Evolutionary conservation across 2,113 vertebrate species (phyloP), one percentile per base, ranked within the genome.

Genomic region (Dipodomys spectabilis): DNA sequence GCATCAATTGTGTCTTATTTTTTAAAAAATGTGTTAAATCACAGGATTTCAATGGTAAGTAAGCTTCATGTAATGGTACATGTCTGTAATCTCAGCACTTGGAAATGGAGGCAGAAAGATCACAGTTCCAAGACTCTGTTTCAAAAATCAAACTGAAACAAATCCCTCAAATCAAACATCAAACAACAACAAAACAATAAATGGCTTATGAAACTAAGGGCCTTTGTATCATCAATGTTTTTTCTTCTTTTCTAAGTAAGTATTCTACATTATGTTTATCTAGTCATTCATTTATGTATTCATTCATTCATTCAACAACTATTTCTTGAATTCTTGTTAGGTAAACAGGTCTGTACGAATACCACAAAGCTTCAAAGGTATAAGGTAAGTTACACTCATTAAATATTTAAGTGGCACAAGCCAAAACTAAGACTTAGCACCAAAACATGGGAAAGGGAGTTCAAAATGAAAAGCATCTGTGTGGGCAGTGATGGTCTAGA

Each of bases 401-500:
- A 93, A 94, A 93, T 84, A 92, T 84, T 91, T 92, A 93, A 84
- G 81, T 85, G 49, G 49, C 27, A 57, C 16, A 32, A 64, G 39
- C 72, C 16, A 0, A 90, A 86, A 94, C 86, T 84, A 83, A 96
- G 68, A 67, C 82, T 88, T 60, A 77, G n/a, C 28, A 77, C 44
- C 23, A 94, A 94, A 89, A 73, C 84, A 67, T 72, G 18, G 20
- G 15, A 27, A 78, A 79, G 87, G 27, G 35, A 88, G 27, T 93
- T 95, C 10, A 73, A 22, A 91, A 92, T 87, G 32, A 80, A 89
- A 88, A 62, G 12, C 35, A 71, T 7, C 35, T 60, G 11, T 62
- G 22, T 88, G 25, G 79, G 69, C 30, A 68, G 27, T 49, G 60
- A 45, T 53, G 12, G 12, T 80, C 22, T 72, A 78, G 7, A 80